Conservation (phyloP, 2,113 vertebrate genomes). For the Elephantulus edwardii region DNA sequence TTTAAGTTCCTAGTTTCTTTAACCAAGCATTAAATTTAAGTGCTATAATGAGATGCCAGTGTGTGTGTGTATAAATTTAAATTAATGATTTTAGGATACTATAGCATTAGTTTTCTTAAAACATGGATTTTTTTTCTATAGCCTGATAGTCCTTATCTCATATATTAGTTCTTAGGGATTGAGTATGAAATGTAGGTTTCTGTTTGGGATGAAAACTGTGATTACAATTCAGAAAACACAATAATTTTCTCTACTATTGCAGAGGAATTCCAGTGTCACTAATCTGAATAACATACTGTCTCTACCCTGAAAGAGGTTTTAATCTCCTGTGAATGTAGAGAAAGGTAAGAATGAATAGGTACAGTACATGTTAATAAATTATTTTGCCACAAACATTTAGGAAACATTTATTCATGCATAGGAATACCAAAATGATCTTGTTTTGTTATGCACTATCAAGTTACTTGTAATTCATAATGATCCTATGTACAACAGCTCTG, state of each 20-base stretch:
- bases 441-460: too few relatives aligned
- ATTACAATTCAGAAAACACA: not conserved
- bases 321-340: not conserved
- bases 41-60: not conserved
- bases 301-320: not conserved
- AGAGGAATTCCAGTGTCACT: not conserved
- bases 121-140: not conserved
- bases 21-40: constrained; percentile 7
- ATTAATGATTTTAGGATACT: constrained; percentile 30
- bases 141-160: not conserved
- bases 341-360: not conserved
- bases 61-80: not conserved
- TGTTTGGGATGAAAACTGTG: not conserved
- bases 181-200: not conserved
- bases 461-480: too few relatives aligned
- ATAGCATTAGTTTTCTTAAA: not conserved
- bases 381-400: not conserved
- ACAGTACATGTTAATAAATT: not conserved
- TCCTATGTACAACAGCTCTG: too few relatives aligned
- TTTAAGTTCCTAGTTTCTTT: constrained; percentile 40
- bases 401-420: not conserved
- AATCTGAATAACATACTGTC: not conserved
- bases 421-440: not conserved
- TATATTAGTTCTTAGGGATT: constrained; percentile 12
- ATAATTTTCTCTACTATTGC: not conserved